These are phyloP conservation scores for Beaufortia kweichowensis DNA, from an alignment of 2,113 vertebrate genomes.

Conservation along the genomic window DNA sequence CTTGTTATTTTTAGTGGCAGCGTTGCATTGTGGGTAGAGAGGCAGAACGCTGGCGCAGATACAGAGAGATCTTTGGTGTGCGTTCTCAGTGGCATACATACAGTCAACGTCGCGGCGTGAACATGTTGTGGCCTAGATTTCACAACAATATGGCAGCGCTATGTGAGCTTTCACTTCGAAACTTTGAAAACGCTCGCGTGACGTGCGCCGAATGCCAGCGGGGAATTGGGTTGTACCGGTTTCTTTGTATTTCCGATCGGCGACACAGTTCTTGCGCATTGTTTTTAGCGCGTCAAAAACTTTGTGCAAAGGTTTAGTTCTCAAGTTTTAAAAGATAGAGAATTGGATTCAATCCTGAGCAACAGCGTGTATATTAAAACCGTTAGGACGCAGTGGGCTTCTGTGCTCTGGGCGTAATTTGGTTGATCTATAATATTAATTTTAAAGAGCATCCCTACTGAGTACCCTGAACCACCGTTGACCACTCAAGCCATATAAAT, in stretches of 20 bases:
- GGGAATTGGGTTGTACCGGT: conserved; percentile 23
- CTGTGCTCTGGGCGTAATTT: conserved; percentile 51
- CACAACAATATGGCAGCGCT: conserved; percentile 34
- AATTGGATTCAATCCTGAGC: conserved; percentile 44
- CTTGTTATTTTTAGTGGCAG: conserved; percentile 56
- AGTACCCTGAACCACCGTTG: conserved; percentile 56
- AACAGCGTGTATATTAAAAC: conserved; percentile 42
- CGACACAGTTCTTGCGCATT: conserved; percentile 22
- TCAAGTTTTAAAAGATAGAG: conserved; percentile 33
- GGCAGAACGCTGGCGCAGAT: conserved; percentile 48
- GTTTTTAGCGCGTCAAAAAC: background rate
- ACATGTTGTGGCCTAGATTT: conserved; percentile 53
- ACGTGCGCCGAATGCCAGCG: background rate
- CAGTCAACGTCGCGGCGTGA: conserved; percentile 30
- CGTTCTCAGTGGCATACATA: conserved; percentile 34
- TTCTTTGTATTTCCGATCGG: conserved; percentile 20
- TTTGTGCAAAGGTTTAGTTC: conserved; percentile 40
- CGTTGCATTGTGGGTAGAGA: conserved; percentile 57
- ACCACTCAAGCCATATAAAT: conserved; percentile 65
- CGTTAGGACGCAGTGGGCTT: conserved; percentile 42
- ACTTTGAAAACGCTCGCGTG: conserved; percentile 15
- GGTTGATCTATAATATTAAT: conserved; percentile 61
- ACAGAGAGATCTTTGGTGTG: conserved; percentile 43
- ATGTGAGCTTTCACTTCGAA: conserved; percentile 18
- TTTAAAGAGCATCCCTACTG: conserved; percentile 59